Conservation (phyloP, 2,113 vertebrate species). For the Erythrolamprus reginae region DNA sequence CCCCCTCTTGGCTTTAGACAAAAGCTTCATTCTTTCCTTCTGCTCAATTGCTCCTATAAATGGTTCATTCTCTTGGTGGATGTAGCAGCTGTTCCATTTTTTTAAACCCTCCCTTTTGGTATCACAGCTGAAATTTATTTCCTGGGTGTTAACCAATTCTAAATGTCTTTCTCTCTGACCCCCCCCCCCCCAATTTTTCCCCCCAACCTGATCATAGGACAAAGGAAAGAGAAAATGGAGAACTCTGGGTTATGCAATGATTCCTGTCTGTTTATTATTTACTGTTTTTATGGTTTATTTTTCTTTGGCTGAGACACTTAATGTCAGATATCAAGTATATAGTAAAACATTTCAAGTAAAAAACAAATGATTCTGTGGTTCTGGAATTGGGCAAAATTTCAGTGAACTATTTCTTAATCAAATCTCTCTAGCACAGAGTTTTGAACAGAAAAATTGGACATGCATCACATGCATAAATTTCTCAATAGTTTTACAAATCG, state of each 20-base stretch:
- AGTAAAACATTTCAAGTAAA: background rate
- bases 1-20: slow-evolving; percentile 24
- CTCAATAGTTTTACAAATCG: background rate
- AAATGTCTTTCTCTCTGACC: background rate
- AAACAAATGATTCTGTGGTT: background rate
- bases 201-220: background rate
- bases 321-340: background rate
- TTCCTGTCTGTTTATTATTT: background rate
- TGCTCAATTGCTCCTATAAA: slow-evolving; percentile 25
- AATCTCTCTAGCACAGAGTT: background rate
- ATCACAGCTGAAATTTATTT: slow-evolving; percentile 12
- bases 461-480: background rate
- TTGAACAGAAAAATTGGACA: background rate
- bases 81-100: slow-evolving; percentile 21
- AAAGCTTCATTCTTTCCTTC: slow-evolving; percentile 26
- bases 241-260: background rate
- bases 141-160: slow-evolving; percentile 18
- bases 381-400: too few relatives aligned
- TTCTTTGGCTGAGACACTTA: background rate
- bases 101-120: background rate
- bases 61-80: slow-evolving; percentile 14
- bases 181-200: too few relatives aligned
- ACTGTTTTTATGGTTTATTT: background rate
- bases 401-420: background rate
- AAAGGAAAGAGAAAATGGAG: background rate